Base-by-base conservation (phyloP, 1,140 invertebrate species). In the Tetramorium alpestre region DNA sequence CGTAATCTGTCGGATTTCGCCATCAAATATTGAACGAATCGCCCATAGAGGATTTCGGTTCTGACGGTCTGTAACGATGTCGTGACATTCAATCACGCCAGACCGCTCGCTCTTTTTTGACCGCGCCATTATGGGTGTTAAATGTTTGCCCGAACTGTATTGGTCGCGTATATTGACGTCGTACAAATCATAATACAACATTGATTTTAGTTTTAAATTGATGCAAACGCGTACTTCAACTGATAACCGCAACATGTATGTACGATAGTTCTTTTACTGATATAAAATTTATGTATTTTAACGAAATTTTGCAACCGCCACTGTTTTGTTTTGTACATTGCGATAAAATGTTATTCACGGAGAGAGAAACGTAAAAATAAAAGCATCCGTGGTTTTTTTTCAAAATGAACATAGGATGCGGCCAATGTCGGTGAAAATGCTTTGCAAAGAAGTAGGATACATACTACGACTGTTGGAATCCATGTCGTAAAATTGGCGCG, bases 11-110 rank as follows among this genome's bases (percentile, higher is more conserved):
- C 16, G n/a, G 7, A 76, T 86, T 85, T 77, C 44, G 11, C 13
- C 28, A 76, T 87, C 65, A 84, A 85, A 88, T 87, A 89, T 89
- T 89, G 65, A 80, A 65, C 54, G 51, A 28, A 13, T 28, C 18
- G 1, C 2, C 44, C 44, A 28, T 60, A 38, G n/a, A 25, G 69
- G 22, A 82, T 76, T 65, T 81, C 44, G 44, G 22, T 54, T 72
- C 47, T 60, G 41, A 41, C 16, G 47, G 41, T 38, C 22, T 13
- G 41, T 56, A 49, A 33, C 38, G 62, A 62, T 62, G 56, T 80
- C 49, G 38, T 28, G 67, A 77, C 22, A 60, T 54, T 41, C 84
- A 78, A 67, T 81, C 60, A 11, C 41, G 18, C 22, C 13, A 44
- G 38, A 58, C 10, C 18, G 3, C 5, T 54, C 18, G 6, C 62